Evolutionary conservation across 1,140 invertebrate genomes (phyloP).

Genomic region (Diorhabda elongata): DNA sequence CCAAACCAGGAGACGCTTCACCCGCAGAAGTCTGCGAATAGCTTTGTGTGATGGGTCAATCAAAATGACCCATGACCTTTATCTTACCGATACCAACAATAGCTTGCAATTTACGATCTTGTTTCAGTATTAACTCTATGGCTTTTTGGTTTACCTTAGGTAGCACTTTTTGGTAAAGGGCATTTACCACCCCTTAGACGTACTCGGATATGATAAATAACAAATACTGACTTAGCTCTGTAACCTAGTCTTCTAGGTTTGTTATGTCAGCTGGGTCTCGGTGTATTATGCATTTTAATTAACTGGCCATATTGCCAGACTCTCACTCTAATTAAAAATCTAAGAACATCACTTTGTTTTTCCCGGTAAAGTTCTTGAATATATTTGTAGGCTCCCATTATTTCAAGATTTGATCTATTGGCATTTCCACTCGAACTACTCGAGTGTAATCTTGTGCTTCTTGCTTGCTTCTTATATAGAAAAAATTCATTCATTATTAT

Average conservation of each 20-base stretch:
- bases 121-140: conserved; percentile 99
- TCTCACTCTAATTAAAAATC: conserved; percentile 87
- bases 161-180: conserved; percentile 96
- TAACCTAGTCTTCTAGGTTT: conserved; percentile 96
- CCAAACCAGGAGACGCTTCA: conserved; percentile 91
- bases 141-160: conserved; percentile 98
- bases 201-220: conserved; percentile 95
- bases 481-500: too few relatives aligned
- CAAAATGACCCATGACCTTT: conserved; percentile 94
- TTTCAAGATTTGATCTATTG: conserved; percentile 37
- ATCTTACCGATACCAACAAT: conserved; percentile 94
- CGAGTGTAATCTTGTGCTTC: too few relatives aligned
- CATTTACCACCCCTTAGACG: conserved; percentile 97
- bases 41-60: conserved; percentile 94
- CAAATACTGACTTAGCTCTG: conserved; percentile 95
- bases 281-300: conserved; percentile 88
- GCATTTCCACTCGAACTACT: too few relatives aligned
- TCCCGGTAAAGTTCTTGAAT: conserved; percentile 98
- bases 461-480: too few relatives aligned
- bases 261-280: conserved; percentile 94
- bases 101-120: too few relatives aligned
- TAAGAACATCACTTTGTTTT: conserved; percentile 97
- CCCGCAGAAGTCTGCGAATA: conserved; percentile 85
- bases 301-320: conserved; percentile 99
- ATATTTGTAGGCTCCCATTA: conserved; percentile 99